Percentiles rank a stretch among this genome's conserved stretches.
Conservation (phyloP, 1,140 invertebrate genomes). For the Drosophila mayri region DNA sequence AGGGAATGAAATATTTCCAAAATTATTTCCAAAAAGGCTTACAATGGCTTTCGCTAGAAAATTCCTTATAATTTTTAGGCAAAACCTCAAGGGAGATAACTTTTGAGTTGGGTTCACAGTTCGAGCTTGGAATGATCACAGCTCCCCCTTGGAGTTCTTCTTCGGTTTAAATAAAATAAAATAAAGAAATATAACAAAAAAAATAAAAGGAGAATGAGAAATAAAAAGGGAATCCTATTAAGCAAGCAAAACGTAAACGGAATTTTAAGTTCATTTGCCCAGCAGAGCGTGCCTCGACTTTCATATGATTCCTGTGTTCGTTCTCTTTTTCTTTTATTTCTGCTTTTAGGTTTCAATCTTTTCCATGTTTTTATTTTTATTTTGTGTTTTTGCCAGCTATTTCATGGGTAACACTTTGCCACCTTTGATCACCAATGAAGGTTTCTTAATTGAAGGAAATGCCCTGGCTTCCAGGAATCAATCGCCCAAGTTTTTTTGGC, state of each 20-base stretch:
- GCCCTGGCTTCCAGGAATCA: slow-evolving; percentile 7
- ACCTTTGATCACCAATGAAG: slow-evolving; percentile 4
- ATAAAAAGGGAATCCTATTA: slow-evolving; percentile 72
- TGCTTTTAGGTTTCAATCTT: slow-evolving; percentile 5
- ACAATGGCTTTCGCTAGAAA: slow-evolving; percentile 28
- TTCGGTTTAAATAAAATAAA: slow-evolving; percentile 5
- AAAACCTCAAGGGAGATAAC: slow-evolving; percentile 17
- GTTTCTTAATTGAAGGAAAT: slow-evolving; percentile 11
- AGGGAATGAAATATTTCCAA: slow-evolving; percentile 1
- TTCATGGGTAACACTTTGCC: slow-evolving; percentile 19
- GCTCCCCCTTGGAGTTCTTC: slow-evolving; percentile 1
- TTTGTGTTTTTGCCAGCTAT: slow-evolving; percentile 3
- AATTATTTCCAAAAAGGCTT: slow-evolving; percentile 4
- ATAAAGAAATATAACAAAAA: slow-evolving; percentile 3
- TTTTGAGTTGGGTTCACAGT: slow-evolving; percentile 49
- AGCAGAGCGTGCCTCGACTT: slow-evolving; percentile 52
- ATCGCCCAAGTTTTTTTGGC: background rate
- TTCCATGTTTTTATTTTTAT: slow-evolving; percentile 2
- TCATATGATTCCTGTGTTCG: slow-evolving; percentile 43
- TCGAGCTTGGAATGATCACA: slow-evolving; percentile 36
- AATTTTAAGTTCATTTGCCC: slow-evolving; percentile 71
- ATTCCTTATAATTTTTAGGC: slow-evolving; percentile 39
- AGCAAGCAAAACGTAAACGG: slow-evolving; percentile 66
- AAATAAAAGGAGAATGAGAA: slow-evolving; percentile 18
- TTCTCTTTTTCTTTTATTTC: background rate